phyloP scores from a whole-genome alignment of 2,113 vertebrate genomes.

The Lonchura striata region DNA sequence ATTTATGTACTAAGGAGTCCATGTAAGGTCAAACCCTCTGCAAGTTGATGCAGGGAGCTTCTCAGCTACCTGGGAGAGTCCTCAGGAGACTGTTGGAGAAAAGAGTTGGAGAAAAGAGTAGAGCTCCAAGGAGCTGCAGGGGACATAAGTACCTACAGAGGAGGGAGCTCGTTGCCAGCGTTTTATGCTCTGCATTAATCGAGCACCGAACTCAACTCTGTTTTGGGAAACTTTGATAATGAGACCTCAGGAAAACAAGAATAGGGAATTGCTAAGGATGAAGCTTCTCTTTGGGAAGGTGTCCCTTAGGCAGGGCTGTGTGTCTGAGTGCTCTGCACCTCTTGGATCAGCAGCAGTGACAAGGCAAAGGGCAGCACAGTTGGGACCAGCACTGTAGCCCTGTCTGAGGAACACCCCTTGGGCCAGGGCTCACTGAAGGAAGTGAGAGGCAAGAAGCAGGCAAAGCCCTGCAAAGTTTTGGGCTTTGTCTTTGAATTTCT shows the following conservation, averaged over 20 bases:
- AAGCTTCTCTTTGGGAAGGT: neutral
- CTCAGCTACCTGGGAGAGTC: neutral
- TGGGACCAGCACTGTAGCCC: rapidly evolving
- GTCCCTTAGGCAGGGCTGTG: neutral
- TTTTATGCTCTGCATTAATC: neutral
- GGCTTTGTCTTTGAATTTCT: neutral
- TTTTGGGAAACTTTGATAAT: neutral
- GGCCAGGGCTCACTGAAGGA: neutral
- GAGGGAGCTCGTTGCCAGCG: neutral
- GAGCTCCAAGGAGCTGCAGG: neutral
- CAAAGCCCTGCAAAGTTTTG: neutral
- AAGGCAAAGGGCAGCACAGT: neutral
- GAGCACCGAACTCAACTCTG: neutral
- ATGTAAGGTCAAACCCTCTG: neutral
- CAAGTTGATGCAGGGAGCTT: neutral
- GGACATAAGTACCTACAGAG: neutral
- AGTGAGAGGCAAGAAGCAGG: rapidly evolving
- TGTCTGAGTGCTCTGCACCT: neutral
- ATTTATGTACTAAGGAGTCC: neutral
- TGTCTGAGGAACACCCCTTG: neutral
- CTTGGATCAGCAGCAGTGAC: neutral
- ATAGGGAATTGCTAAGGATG: neutral
- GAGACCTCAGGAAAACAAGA: neutral
- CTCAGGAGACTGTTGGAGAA: neutral
- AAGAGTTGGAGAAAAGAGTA: neutral